Conservation (phyloP, 2,113 vertebrate genomes). For the Meles meles region DNA sequence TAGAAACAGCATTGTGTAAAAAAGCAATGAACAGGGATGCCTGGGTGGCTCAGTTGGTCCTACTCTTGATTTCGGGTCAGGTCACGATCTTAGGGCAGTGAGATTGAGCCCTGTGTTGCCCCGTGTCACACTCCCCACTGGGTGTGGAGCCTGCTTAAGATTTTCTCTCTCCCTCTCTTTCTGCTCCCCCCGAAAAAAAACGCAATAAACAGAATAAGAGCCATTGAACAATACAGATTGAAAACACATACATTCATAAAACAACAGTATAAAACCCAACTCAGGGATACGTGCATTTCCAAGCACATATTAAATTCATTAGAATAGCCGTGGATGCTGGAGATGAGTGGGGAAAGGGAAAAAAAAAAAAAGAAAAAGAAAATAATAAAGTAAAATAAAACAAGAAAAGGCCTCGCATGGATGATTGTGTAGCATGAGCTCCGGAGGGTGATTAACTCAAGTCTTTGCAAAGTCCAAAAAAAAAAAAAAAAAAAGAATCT, state of each 20-base stretch:
- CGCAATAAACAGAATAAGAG: neutral
- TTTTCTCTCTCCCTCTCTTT: neutral
- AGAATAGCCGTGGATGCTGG: neutral
- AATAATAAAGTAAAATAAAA: constrained; percentile 12
- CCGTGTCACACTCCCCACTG: neutral
- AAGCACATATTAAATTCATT: neutral
- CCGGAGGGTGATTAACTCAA: neutral
- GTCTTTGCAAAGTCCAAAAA: neutral
- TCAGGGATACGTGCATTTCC: neutral
- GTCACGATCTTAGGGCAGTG: neutral
- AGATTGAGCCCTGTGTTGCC: neutral
- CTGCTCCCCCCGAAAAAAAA: neutral
- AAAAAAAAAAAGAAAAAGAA: neutral
- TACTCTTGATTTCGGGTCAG: neutral
- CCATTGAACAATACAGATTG: neutral
- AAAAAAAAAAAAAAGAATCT: neutral
- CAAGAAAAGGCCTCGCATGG: neutral
- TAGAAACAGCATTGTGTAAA: neutral
- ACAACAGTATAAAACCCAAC: neutral
- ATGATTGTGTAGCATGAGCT: neutral
- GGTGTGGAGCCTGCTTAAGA: neutral
- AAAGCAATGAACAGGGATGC: neutral
- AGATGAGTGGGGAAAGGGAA: neutral
- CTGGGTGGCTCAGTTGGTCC: neutral
- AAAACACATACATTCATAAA: neutral